A percentile compares a stretch with the other conserved stretches of the same genome.
Evolutionary conservation across 2,113 vertebrate species (phyloP).

Genomic region (Sinocyclocheilus maitianheensis): DNA sequence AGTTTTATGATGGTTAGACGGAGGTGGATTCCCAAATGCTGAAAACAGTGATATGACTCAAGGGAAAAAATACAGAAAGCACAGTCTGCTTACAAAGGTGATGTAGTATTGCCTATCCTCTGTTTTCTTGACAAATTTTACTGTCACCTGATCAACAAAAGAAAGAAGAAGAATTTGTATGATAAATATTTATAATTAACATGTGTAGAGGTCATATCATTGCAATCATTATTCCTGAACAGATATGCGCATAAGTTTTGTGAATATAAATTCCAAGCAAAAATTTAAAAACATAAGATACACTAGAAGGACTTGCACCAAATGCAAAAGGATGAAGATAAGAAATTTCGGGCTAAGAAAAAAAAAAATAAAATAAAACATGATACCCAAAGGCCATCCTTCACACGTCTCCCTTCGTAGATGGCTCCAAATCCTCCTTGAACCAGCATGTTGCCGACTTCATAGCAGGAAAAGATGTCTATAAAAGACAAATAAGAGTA

Average conservation of each 20-base stretch:
- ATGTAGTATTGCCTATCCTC: no score
- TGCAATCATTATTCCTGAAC: not conserved
- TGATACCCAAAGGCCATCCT: not conserved
- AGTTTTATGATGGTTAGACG: not conserved
- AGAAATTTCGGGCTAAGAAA: not conserved
- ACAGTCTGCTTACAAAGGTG: no score
- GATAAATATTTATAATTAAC: not conserved
- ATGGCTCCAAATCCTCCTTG: not conserved
- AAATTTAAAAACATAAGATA: not conserved
- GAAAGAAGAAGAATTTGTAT: not conserved
- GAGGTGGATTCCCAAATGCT: not conserved
- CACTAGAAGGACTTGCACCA: not conserved
- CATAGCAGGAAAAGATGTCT: not conserved
- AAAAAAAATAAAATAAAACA: not conserved
- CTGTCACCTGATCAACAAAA: no score
- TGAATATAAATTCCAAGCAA: not conserved
- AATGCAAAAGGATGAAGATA: not conserved
- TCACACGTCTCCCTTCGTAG: not conserved
- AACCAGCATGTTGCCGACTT: not conserved
- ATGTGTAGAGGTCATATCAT: not conserved
- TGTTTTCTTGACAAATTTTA: no score
- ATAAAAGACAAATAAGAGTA: not conserved
- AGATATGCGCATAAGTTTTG: not conserved
- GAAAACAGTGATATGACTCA: not conserved
- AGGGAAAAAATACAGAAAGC: not conserved